Percentiles rank a stretch among this genome's conserved stretches.
Evolutionary conservation across 2,113 vertebrate genomes (phyloP).

Genomic region (Hippocampus guttulatus): DNA sequence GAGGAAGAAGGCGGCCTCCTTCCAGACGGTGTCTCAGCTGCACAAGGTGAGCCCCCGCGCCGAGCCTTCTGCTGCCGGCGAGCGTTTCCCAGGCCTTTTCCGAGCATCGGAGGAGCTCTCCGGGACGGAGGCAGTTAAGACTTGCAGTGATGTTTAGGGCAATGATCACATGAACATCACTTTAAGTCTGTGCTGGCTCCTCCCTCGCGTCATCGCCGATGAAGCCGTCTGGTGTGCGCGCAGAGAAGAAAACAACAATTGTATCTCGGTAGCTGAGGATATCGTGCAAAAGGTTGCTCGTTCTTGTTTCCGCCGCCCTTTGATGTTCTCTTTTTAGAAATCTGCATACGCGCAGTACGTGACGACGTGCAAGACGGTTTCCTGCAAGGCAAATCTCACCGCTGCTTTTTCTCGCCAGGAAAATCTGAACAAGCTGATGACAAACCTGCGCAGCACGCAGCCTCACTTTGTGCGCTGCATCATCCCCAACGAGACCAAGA

Average conservation of each 20-base stretch:
- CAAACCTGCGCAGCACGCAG: constrained; percentile 88
- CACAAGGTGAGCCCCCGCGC: constrained; percentile 80
- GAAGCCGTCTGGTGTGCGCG: too few species aligned
- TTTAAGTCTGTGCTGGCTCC: constrained; percentile 99
- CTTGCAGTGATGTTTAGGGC: constrained; percentile 99
- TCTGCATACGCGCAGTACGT: neutral
- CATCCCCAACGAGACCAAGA: constrained; percentile 93
- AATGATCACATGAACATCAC: constrained; percentile 98
- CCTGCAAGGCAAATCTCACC: neutral
- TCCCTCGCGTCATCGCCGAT: constrained; percentile 53
- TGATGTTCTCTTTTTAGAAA: neutral
- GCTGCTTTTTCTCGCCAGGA: constrained; percentile 72
- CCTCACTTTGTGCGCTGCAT: constrained; percentile 94
- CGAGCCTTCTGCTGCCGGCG: neutral
- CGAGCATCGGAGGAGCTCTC: constrained; percentile 16
- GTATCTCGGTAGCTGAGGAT: too few species aligned
- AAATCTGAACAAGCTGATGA: constrained; percentile 96
- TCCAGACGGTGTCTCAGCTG: constrained; percentile 91
- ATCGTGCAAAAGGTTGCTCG: too few species aligned
- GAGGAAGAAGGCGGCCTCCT: constrained; percentile 89
- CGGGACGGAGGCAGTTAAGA: constrained; percentile 85
- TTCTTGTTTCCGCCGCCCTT: too few species aligned
- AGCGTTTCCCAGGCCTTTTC: neutral
- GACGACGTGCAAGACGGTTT: neutral
- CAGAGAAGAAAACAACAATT: too few species aligned